Percentiles rank a stretch among this genome's conserved stretches.
Evolutionary conservation across 2,797 vertebrate species (phyloP).

Genomic region (Chiloscyllium punctatum): DNA sequence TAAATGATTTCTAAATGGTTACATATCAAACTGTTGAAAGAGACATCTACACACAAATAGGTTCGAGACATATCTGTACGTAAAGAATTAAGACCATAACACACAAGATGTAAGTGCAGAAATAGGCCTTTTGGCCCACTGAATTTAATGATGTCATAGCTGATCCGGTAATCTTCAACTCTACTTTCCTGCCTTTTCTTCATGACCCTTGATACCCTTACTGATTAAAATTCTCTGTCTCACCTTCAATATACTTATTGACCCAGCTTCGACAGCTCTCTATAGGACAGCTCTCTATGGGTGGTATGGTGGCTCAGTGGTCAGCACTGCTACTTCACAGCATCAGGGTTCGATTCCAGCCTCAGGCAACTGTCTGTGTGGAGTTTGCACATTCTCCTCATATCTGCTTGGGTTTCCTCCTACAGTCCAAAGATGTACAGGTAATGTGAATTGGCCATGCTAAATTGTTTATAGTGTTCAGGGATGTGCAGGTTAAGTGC

Average conservation of each 20-base stretch:
- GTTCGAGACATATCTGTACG: not conserved
- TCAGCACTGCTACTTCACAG: no score
- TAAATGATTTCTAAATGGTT: not conserved
- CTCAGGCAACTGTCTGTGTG: no score
- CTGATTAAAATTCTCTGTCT: not conserved
- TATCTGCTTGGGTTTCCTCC: no score
- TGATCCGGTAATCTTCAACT: no score
- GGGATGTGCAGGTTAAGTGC: no score
- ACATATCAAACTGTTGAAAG: not conserved
- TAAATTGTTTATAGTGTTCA: no score
- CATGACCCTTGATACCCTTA: not conserved
- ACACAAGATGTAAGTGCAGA: not conserved
- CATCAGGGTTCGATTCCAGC: no score
- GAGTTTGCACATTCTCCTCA: no score
- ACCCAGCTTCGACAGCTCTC: not conserved
- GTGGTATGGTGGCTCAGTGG: no score
- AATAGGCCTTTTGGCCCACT: not conserved
- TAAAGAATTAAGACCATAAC: not conserved
- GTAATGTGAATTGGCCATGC: no score
- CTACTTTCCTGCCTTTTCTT: not conserved
- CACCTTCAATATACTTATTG: not conserved
- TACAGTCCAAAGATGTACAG: no score
- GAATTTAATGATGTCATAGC: not conserved
- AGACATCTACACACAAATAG: not conserved
- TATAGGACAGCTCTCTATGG: not conserved